Base-by-base conservation (phyloP, 1,140 invertebrate species). In the Philopotamus ludificatus region DNA sequence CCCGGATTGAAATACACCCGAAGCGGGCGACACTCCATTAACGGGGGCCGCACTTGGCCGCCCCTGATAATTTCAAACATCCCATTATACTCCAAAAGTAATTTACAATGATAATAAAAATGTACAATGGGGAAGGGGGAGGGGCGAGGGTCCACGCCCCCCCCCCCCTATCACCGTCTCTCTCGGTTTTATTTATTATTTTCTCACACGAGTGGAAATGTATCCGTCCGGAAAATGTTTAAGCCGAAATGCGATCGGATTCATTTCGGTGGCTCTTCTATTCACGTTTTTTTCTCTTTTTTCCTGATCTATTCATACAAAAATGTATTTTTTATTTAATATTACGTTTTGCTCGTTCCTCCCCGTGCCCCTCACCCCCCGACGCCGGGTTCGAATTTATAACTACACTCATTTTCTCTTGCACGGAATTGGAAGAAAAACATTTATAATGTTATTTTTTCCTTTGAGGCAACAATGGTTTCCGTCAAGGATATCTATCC, bases 1-100 rank as follows among this genome's bases (percentile, higher is more conserved):
- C 55, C 28, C 34, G 23, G 20, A 21, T 12, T 7, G 22, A 22
- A 26, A 53, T 53, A 39, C 12, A 25, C 28, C 51, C 26, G 25
- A 4, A 20, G 7, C 8, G 47, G n/a, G 3, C 28, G 28, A 34
- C 28, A 25, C 3, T 34, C 26, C 25, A 55, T 58, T 58, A 44
- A 42, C 55, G 55, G n/a, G n/a, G n/a, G 18, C 39, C 7, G 20
- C 28, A 34, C 28, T 34, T 34, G 28, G 4, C 4, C 28, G 28
- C 28, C 28, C 28, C 21, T 39, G 55, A 58, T 58, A 58, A 58
- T 58, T 58, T 58, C 55, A 58, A 58, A 58, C 55, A 58, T 58
- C 39, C 39, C 55, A 54, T 54, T 54, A 54, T 47, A 34, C 51
- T 15, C 15, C 51, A 15, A 26, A 42, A 45, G 39, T 20, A 26